Evolutionary conservation across 2,113 vertebrate species (phyloP), one percentile per base, ranked within the genome.

Genomic region (Sapayoa aenigma): DNA sequence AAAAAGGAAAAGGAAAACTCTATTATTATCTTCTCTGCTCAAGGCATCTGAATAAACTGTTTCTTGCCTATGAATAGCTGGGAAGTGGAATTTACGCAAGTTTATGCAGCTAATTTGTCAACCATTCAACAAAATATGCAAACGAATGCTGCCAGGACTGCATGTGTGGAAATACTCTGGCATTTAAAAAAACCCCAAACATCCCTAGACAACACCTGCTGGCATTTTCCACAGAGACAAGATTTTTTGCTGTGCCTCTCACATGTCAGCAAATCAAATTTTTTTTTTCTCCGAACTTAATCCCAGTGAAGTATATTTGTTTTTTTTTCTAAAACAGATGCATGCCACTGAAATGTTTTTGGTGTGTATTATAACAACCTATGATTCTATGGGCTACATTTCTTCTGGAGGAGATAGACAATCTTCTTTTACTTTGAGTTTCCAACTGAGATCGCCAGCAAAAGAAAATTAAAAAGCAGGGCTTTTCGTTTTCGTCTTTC

Each of bases 371-470:
- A 47, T 41, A 91, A 90, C 63, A 80, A 31, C 23, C 42, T 7
- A 91, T 87, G 67, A 53, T 82, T 78, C 65, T 76, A 41, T 3
- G 33, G 87, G 62, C 12, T 63, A 14, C 58, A 4, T 93, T 95
- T 95, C 75, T 91, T 88, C 73, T 67, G 65, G 25, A 76, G 65
- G 93, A 92, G 81, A 78, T 84, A 92, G 95, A 96, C 27, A 42
- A 96, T 93, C 96, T 97, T 93, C 95, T 95, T 83, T 85, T 97
- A 96, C 97, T 97, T 97, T 4, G 62, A 94, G 9, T 97, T 97
- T 97, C 97, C 96, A 97, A 91, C 84, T 44, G 75, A 89, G 93
- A 93, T 96, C 2, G 13, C 94, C 93, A 96, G 95, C 95, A 94
- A 97, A 89, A 94, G 94, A 81, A 89, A 96, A 97, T 96, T 91